A percentile compares a stretch with the other conserved stretches of the same genome.
These are phyloP conservation scores for Nineta flava DNA, from an alignment of 2,888 invertebrate species.

Conservation along the genomic window DNA sequence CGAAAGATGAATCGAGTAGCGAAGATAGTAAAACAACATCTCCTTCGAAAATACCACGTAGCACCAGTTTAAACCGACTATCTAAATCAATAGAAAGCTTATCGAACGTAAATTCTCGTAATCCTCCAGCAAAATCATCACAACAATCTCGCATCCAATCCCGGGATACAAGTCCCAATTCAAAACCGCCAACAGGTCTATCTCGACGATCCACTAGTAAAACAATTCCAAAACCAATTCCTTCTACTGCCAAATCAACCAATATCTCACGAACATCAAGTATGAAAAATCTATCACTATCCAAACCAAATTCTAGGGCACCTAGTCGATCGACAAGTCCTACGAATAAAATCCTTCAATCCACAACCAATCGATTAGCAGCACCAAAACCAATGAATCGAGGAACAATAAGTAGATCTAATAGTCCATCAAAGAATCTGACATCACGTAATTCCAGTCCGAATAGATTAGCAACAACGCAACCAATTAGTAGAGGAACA, in stretches of 20 bases:
- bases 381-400: neutral
- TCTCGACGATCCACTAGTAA: neutral
- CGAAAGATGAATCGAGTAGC: neutral
- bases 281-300: neutral
- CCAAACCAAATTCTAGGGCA: neutral
- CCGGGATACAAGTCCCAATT: neutral
- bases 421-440: neutral
- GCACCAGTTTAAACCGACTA: conserved; percentile 1
- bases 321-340: neutral
- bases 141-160: neutral
- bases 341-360: neutral
- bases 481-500: neutral
- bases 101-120: neutral
- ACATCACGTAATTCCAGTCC: neutral
- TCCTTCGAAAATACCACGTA: conserved; percentile 6
- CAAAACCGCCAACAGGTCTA: neutral
- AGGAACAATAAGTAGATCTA: too few relatives aligned
- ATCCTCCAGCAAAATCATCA: neutral
- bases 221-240: neutral
- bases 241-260: neutral
- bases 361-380: neutral
- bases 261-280: neutral
- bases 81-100: neutral
- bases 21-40: conserved; percentile 1
- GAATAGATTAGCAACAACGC: neutral